These are phyloP conservation scores for Conistra vaccinii DNA, from an alignment of 2,888 invertebrate species.

Conservation along the genomic window DNA sequence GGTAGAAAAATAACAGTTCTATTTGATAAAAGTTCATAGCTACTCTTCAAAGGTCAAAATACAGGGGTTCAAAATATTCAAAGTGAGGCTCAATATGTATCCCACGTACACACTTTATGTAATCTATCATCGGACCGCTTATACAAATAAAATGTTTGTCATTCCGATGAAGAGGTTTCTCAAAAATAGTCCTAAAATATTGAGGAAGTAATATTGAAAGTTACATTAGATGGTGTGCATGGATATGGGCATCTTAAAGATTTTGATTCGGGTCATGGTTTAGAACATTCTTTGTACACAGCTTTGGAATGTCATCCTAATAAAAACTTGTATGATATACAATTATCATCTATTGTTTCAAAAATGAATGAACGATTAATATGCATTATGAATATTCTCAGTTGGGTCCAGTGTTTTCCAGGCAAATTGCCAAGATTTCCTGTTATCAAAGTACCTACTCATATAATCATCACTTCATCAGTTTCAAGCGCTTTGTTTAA, in stretches of 20 bases:
- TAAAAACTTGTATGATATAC: not conserved
- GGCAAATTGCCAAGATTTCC: constrained; percentile 21
- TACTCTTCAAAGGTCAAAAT: constrained; percentile 37
- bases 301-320: too few species aligned
- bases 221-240: constrained; percentile 50
- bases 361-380: not conserved
- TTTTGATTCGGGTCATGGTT: constrained; percentile 3
- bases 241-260: constrained; percentile 31
- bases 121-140: constrained; percentile 54
- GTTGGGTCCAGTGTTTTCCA: not conserved
- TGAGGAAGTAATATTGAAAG: constrained; percentile 67
- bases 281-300: not conserved
- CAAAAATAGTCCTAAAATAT: constrained; percentile 64
- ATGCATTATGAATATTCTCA: constrained; percentile 9
- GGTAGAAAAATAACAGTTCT: constrained; percentile 11
- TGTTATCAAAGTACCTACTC: not conserved
- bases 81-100: constrained; percentile 36
- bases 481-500: constrained; percentile 5
- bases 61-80: constrained; percentile 36
- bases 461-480: not conserved
- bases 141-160: constrained; percentile 62
- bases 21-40: constrained; percentile 20
- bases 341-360: constrained; percentile 2
- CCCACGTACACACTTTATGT: constrained; percentile 57
- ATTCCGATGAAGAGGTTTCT: constrained; percentile 64